Conservation (phyloP, 1,140 invertebrate species). For the Gonatopus flavifemur region DNA sequence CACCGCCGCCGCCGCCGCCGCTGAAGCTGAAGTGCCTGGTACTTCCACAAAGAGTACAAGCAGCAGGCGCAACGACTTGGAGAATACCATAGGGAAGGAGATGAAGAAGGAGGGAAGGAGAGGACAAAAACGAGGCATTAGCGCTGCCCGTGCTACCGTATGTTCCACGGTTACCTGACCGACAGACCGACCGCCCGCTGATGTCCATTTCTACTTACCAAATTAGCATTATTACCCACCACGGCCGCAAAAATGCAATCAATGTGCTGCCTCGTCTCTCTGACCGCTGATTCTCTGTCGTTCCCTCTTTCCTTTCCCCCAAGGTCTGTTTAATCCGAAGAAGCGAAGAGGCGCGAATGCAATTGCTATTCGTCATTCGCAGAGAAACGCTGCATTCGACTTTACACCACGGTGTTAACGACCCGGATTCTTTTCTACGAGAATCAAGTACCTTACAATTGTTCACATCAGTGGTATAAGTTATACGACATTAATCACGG, state of each 20-base stretch:
- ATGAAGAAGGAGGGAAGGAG: slow-evolving; percentile 18
- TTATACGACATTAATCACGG: no score
- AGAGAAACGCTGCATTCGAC: slow-evolving; percentile 9
- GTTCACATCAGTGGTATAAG: no score
- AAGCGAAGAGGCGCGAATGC: not conserved
- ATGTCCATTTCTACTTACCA: slow-evolving; percentile 52
- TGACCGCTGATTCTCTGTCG: no score
- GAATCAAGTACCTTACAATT: no score
- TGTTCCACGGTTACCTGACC: slow-evolving; percentile 24
- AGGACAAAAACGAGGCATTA: slow-evolving; percentile 53
- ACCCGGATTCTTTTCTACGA: no score
- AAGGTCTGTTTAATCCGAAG: not conserved
- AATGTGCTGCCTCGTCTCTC: slow-evolving; percentile 26
- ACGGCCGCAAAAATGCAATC: slow-evolving; percentile 47
- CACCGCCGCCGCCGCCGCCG: slow-evolving; percentile 29
- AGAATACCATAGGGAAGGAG: slow-evolving; percentile 9
- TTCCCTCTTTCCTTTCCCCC: no score
- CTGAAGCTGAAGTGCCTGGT: slow-evolving; percentile 14
- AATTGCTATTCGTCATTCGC: slow-evolving; percentile 2
- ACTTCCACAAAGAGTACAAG: slow-evolving; percentile 24
- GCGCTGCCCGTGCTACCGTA: slow-evolving; percentile 47
- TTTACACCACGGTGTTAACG: slow-evolving; percentile 33
- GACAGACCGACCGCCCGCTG: slow-evolving; percentile 46
- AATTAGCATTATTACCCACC: slow-evolving; percentile 53
- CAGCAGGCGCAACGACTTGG: slow-evolving; percentile 11